phyloP scores from a whole-genome alignment of 2,797 vertebrate species.

The Acanthis flammea region DNA sequence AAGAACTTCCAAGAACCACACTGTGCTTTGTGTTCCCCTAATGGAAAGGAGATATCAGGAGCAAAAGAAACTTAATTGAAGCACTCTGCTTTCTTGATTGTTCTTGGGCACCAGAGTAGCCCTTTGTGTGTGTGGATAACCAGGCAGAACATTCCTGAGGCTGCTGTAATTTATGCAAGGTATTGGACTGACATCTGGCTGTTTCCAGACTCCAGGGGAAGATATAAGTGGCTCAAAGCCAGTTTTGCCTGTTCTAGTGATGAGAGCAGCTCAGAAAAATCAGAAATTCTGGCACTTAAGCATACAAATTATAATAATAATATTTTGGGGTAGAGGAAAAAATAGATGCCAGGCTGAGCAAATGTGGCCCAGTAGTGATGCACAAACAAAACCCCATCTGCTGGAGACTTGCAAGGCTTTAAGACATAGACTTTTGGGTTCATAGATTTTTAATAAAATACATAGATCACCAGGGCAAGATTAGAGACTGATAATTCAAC shows the following conservation, averaged over 20 bases:
- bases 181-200: constrained; percentile 36
- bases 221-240: constrained; percentile 3
- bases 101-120: not conserved
- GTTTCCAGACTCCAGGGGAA: not conserved
- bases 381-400: constrained; percentile 37
- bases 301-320: constrained; percentile 14
- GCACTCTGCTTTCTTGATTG: not conserved
- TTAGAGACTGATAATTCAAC: not conserved
- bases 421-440: not conserved
- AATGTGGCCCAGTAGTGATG: not conserved
- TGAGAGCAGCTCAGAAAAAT: constrained; percentile 32
- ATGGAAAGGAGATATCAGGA: not conserved
- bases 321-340: not conserved
- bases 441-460: not conserved
- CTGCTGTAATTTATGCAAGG: not conserved
- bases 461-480: not conserved
- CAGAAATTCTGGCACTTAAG: constrained; percentile 16
- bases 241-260: not conserved
- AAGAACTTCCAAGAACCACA: not conserved
- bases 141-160: not conserved
- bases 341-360: not conserved
- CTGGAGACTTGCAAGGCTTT: not conserved
- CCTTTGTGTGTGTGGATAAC: not conserved
- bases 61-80: not conserved
- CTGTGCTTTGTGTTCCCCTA: not conserved